These are phyloP conservation scores for Sebastes iracundus DNA, from an alignment of 2,797 vertebrate genomes.

Conservation along the genomic window DNA sequence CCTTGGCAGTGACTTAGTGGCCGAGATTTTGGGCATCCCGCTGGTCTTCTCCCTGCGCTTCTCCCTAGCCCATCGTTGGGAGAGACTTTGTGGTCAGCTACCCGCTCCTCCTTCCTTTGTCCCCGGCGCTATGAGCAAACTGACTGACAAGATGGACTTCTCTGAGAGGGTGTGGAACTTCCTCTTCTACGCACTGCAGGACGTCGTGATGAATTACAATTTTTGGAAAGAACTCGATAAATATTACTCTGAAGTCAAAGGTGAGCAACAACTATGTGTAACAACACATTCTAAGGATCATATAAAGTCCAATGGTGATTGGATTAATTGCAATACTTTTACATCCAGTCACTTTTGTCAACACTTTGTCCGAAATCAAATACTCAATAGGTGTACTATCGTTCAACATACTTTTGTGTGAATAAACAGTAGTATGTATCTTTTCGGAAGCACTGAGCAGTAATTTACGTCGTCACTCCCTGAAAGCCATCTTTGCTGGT, in stretches of 20 bases:
- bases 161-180: constrained; percentile 84
- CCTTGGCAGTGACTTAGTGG: constrained; percentile 84
- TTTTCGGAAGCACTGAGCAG: no score
- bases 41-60: constrained; percentile 84
- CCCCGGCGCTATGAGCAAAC: constrained; percentile 82
- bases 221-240: constrained; percentile 59
- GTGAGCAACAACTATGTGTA: no score
- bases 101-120: constrained; percentile 85
- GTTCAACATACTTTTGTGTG: no score
- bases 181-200: constrained; percentile 76
- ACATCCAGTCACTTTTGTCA: no score
- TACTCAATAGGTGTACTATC: no score
- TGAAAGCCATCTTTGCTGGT: no score
- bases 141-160: constrained; percentile 86
- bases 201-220: accelerated
- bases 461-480: no score
- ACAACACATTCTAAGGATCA: no score
- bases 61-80: constrained; percentile 79
- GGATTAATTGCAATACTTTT: no score
- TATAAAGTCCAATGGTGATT: no score
- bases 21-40: constrained; percentile 81
- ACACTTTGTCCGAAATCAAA: no score
- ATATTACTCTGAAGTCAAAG: constrained; percentile 82
- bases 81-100: constrained; percentile 87
- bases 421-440: no score